Evolutionary conservation across 2,797 vertebrate species (phyloP).

Genomic region (Megaceryle alcyon): DNA sequence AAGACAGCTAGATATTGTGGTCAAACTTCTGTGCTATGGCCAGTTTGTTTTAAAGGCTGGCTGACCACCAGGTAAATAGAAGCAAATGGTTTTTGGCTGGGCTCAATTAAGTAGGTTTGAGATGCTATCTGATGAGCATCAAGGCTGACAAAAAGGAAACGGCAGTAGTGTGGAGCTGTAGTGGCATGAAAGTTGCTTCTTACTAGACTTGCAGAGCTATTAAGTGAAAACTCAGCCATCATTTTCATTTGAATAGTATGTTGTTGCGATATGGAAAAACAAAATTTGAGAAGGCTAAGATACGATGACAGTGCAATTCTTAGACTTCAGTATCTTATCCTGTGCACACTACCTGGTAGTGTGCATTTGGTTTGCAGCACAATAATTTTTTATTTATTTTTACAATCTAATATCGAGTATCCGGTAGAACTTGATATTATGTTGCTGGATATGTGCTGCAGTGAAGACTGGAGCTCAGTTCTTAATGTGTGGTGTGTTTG

Average conservation of each 20-base stretch:
- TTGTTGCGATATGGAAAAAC: neutral
- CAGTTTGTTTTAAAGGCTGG: neutral
- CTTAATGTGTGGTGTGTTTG: neutral
- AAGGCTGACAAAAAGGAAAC: neutral
- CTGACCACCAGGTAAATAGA: neutral
- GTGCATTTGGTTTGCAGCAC: neutral
- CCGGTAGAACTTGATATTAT: neutral
- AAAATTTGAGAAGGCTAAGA: neutral
- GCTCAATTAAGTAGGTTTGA: neutral
- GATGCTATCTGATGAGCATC: neutral
- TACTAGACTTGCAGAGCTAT: neutral
- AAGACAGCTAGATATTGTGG: neutral
- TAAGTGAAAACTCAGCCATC: neutral
- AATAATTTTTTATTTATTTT: neutral
- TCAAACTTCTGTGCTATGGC: neutral
- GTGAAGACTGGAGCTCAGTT: neutral
- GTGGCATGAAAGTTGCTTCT: neutral
- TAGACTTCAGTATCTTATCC: neutral
- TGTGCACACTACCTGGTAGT: accelerated
- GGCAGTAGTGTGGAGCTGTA: neutral
- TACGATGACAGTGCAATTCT: neutral
- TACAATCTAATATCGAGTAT: neutral
- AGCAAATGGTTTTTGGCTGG: neutral
- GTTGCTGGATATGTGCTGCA: neutral
- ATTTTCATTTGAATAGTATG: neutral